A percentile compares a stretch with the other conserved stretches of the same genome.
Conservation (phyloP, 2,113 vertebrate genomes). For the Progne subis region DNA sequence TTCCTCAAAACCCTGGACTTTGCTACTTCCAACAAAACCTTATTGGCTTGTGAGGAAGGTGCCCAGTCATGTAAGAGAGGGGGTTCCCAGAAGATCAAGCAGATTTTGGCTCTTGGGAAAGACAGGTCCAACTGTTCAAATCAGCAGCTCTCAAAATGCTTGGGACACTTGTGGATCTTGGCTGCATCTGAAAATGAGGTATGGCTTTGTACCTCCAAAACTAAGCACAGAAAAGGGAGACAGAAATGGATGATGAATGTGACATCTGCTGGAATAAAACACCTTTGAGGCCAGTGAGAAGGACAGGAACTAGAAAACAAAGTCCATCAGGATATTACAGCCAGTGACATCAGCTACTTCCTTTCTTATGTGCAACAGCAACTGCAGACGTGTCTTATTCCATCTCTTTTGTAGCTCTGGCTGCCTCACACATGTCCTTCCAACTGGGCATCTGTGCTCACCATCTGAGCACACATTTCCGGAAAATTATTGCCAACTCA, state of each 20-base stretch:
- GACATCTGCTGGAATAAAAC: neutral
- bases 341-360: neutral
- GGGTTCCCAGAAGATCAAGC: neutral
- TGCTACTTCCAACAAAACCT: neutral
- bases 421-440: neutral
- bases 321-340: neutral
- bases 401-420: neutral
- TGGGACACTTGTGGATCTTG: neutral
- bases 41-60: neutral
- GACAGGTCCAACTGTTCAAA: neutral
- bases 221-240: neutral
- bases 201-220: neutral
- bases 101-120: neutral
- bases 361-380: neutral
- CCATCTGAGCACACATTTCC: constrained; percentile 35
- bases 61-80: neutral
- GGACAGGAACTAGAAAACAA: neutral
- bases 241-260: neutral
- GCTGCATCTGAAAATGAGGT: neutral
- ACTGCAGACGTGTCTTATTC: neutral
- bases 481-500: neutral
- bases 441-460: constrained; percentile 15
- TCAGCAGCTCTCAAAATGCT: neutral
- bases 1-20: neutral
- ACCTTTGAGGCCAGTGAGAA: neutral